These are phyloP conservation scores for Mastomys natalensis DNA, from an alignment of 2,113 vertebrate species.

Conservation along the genomic window DNA sequence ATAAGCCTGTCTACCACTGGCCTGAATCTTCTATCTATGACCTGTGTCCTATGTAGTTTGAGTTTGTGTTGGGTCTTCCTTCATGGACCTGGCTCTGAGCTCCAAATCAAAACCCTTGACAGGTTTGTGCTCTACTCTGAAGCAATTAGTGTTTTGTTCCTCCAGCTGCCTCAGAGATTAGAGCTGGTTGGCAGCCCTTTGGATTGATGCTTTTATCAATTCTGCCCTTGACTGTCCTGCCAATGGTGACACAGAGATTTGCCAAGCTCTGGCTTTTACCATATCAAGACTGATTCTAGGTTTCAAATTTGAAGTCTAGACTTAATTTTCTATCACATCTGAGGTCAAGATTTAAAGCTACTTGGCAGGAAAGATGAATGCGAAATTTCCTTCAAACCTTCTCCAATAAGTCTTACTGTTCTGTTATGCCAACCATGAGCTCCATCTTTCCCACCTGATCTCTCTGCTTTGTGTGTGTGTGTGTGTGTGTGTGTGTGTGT, in stretches of 20 bases:
- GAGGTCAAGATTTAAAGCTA: neutral
- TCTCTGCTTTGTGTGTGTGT: neutral
- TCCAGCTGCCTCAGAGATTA: neutral
- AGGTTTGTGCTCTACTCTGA: neutral
- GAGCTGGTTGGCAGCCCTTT: neutral
- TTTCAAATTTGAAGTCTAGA: neutral
- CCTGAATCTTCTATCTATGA: neutral
- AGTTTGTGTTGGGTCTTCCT: neutral
- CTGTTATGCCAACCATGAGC: neutral
- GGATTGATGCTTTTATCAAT: neutral
- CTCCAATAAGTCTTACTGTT: neutral
- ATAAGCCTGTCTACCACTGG: neutral
- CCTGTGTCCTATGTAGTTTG: neutral
- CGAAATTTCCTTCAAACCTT: neutral
- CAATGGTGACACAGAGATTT: neutral
- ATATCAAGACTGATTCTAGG: neutral
- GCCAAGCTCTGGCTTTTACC: neutral
- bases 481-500: neutral
- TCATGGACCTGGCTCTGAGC: neutral
- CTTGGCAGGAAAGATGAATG: neutral
- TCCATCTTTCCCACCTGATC: neutral
- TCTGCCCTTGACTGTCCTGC: neutral
- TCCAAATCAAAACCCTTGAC: neutral
- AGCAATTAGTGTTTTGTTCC: neutral
- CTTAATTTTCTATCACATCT: neutral